Conservation (phyloP, 2,113 vertebrate genomes). For the Morone saxatilis region DNA sequence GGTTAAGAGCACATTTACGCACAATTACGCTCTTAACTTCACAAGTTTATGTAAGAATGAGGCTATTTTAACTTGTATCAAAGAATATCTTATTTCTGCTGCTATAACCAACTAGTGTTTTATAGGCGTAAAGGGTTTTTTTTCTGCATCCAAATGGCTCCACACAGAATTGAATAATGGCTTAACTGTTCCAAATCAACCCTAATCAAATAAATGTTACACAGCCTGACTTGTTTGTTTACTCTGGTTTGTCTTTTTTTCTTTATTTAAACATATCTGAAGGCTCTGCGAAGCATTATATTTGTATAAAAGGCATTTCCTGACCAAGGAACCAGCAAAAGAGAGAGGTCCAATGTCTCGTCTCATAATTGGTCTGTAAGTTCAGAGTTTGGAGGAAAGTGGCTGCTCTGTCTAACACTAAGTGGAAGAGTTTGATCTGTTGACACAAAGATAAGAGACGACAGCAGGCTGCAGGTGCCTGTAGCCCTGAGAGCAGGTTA, state of each 20-base stretch:
- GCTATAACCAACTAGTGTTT: slow-evolving; percentile 3
- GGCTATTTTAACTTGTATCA: background rate
- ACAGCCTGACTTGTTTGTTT: slow-evolving; percentile 41
- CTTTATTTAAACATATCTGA: slow-evolving; percentile 19
- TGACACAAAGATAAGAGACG: slow-evolving; percentile 25
- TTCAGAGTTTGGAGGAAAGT: slow-evolving; percentile 21
- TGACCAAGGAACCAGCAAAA: background rate
- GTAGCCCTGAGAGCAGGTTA: background rate
- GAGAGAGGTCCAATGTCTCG: background rate
- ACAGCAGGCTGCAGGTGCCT: slow-evolving; percentile 45
- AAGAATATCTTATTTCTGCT: slow-evolving; percentile 9
- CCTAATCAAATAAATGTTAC: slow-evolving; percentile 44
- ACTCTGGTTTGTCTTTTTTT: slow-evolving; percentile 23
- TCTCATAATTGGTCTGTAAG: background rate
- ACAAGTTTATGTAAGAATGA: background rate
- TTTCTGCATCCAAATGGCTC: slow-evolving; percentile 11
- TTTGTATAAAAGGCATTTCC: background rate
- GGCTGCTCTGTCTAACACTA: background rate
- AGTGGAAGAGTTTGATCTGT: slow-evolving; percentile 23
- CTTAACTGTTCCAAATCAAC: slow-evolving; percentile 49
- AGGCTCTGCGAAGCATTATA: background rate
- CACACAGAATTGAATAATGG: slow-evolving; percentile 43
- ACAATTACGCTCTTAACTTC: slow-evolving; percentile 4
- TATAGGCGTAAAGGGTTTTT: background rate
- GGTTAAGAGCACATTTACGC: slow-evolving; percentile 33